Conservation (phyloP, 1,140 invertebrate species). For the Trachelipus rathkii region DNA sequence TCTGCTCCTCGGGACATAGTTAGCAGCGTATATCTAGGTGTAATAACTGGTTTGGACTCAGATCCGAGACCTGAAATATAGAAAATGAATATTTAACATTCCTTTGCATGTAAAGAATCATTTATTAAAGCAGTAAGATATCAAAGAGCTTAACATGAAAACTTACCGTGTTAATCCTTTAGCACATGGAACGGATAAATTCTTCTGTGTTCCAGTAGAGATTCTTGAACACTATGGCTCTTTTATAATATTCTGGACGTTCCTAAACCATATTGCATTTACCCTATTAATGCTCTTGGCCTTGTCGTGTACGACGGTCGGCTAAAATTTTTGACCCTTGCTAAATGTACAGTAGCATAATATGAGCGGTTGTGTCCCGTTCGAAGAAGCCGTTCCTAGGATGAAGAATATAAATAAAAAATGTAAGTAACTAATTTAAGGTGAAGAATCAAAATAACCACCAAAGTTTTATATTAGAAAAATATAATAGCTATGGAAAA, state of each 20-base stretch:
- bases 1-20: conserved; percentile 66
- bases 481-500: too few species aligned
- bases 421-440: too few species aligned
- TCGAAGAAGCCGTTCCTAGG: conserved; percentile 61
- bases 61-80: too few species aligned
- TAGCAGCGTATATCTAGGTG: conserved; percentile 81
- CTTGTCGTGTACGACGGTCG: conserved; percentile 58
- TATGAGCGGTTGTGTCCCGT: conserved; percentile 89
- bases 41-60: conserved; percentile 75
- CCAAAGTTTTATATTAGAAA: too few species aligned
- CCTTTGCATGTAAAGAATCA: too few species aligned
- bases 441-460: background rate
- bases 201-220: conserved; percentile 58
- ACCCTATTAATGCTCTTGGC: conserved; percentile 83
- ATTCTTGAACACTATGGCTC: conserved; percentile 55
- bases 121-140: too few species aligned
- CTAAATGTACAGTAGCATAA: conserved; percentile 72
- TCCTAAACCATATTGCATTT: conserved; percentile 77
- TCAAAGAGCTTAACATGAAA: too few species aligned
- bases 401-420: too few species aligned
- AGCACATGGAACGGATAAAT: conserved; percentile 42
- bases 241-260: conserved; percentile 59
- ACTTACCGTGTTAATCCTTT: too few species aligned
- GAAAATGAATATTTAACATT: too few species aligned
- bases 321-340: conserved; percentile 68